These are phyloP conservation scores for Hypotaenidia philippensis DNA, from an alignment of 2,797 vertebrate genomes.

Conservation along the genomic window DNA sequence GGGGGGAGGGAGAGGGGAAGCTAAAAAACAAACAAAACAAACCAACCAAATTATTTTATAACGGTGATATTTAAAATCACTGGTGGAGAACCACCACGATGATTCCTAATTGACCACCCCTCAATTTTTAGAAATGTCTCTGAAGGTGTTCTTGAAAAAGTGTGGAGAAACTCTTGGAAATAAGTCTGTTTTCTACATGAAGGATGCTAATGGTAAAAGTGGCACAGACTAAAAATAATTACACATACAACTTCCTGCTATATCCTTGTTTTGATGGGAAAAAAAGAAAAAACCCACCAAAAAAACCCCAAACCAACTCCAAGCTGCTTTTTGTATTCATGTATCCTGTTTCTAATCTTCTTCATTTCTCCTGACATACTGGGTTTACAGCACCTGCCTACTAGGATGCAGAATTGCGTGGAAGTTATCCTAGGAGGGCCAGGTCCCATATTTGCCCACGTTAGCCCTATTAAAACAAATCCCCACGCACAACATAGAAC, in stretches of 20 bases:
- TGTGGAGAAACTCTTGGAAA: not conserved
- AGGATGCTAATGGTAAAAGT: not conserved
- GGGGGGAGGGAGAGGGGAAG: not conserved
- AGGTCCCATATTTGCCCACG: not conserved
- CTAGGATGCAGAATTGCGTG: not conserved
- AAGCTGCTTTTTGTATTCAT: not conserved
- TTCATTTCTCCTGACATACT: not conserved
- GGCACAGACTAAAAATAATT: not conserved
- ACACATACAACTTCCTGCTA: not conserved
- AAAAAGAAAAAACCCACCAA: not conserved
- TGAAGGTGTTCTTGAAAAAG: not conserved
- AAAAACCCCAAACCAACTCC: rapidly evolving
- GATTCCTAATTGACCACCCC: not conserved
- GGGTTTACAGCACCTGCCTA: not conserved
- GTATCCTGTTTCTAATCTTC: not conserved
- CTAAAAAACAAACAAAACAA: not conserved
- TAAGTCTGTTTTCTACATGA: not conserved
- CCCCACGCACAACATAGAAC: not conserved
- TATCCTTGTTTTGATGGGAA: not conserved
- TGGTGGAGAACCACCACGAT: not conserved
- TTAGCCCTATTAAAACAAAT: not conserved
- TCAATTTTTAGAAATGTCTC: not conserved
- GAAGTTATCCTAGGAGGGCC: not conserved
- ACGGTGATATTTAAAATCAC: not conserved
- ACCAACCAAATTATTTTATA: not conserved